Evolutionary conservation across 2,113 vertebrate genomes (phyloP).

Genomic region (rat (Rattus norvegicus)): GRCr8 NC_086021.1:60512501-60513000

Average conservation of each 20-base stretch:
- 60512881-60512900: background rate
- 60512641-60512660: background rate
- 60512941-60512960: background rate
- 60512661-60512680: background rate
- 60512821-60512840: background rate
- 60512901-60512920: background rate
- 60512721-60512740: constrained; percentile 17
- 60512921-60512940: background rate
- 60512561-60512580: background rate
- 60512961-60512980: background rate
- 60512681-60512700: background rate
- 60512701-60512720: background rate
- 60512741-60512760: background rate
- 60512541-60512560: background rate
- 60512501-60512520: background rate
- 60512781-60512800: background rate
- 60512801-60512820: background rate
- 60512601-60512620: background rate
- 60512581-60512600: background rate
- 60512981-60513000: background rate
- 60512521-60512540: background rate
- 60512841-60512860: background rate
- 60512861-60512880: background rate
- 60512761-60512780: background rate
- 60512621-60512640: background rate